These are phyloP conservation scores for Bombus sylvicola DNA, from an alignment of 1,140 invertebrate genomes.

Conservation along the genomic window DNA sequence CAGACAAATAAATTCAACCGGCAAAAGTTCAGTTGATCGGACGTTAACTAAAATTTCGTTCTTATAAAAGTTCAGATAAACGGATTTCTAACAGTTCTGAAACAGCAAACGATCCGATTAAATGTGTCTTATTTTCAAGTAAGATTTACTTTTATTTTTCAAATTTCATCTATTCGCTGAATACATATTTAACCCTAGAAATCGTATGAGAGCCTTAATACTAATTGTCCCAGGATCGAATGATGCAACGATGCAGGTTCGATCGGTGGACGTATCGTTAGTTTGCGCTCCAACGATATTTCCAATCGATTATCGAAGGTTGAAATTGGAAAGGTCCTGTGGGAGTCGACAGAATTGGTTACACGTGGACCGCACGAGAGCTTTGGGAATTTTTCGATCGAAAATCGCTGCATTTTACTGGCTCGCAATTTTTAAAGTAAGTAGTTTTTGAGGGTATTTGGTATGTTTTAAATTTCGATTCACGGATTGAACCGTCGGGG, in stretches of 20 bases:
- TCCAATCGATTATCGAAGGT: not conserved
- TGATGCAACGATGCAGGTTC: not conserved
- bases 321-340: not conserved
- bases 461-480: not conserved
- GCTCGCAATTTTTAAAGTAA: not conserved
- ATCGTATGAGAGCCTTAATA: not conserved
- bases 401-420: not conserved
- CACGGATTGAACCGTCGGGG: not conserved
- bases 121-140: no score
- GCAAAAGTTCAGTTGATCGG: no score
- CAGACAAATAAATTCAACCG: no score
- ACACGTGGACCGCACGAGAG: not conserved
- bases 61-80: no score
- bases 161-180: not conserved
- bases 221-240: not conserved
- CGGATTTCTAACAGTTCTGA: no score
- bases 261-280: not conserved
- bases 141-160: no score
- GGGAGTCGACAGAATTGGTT: not conserved
- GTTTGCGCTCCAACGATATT: not conserved
- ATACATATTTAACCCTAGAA: not conserved
- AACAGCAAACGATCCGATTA: no score
- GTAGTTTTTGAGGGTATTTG: not conserved
- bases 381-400: conserved; percentile 1
- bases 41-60: no score